A percentile compares a stretch with the other conserved stretches of the same genome.
Evolutionary conservation across 2,888 invertebrate genomes (phyloP).

Genomic region (Loripinus fragilis): DNA sequence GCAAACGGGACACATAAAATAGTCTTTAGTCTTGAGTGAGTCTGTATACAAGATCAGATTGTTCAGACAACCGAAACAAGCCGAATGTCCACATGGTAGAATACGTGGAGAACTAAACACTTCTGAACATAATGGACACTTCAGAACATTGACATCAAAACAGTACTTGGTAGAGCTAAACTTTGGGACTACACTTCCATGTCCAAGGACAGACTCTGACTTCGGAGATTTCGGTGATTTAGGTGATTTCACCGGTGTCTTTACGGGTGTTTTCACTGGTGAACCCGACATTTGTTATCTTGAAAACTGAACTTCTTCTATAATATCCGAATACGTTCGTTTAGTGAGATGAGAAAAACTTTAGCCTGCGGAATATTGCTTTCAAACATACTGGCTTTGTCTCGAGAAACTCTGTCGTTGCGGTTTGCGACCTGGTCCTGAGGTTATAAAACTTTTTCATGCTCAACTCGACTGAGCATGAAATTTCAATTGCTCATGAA

Average conservation of each 20-base stretch:
- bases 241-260: not conserved
- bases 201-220: not conserved
- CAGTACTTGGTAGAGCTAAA: constrained; percentile 41
- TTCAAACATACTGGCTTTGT: too few species aligned
- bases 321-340: too few species aligned
- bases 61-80: constrained; percentile 48
- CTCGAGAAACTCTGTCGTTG: too few species aligned
- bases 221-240: not conserved
- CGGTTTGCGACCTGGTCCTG: too few species aligned
- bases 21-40: constrained; percentile 41
- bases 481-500: too few species aligned
- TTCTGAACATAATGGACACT: constrained; percentile 52
- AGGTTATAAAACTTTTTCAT: too few species aligned
- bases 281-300: not conserved
- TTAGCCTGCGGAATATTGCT: too few species aligned
- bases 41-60: constrained; percentile 52
- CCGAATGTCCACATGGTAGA: constrained; percentile 55
- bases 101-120: constrained; percentile 58
- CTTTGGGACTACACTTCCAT: constrained; percentile 30
- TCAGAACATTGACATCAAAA: constrained; percentile 54
- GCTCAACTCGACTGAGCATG: too few species aligned
- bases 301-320: too few species aligned
- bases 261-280: not conserved
- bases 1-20: constrained; percentile 52
- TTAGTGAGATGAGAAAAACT: too few species aligned